phyloP scores from a whole-genome alignment of 2,888 invertebrate species.

The Melanargia galathea region DNA sequence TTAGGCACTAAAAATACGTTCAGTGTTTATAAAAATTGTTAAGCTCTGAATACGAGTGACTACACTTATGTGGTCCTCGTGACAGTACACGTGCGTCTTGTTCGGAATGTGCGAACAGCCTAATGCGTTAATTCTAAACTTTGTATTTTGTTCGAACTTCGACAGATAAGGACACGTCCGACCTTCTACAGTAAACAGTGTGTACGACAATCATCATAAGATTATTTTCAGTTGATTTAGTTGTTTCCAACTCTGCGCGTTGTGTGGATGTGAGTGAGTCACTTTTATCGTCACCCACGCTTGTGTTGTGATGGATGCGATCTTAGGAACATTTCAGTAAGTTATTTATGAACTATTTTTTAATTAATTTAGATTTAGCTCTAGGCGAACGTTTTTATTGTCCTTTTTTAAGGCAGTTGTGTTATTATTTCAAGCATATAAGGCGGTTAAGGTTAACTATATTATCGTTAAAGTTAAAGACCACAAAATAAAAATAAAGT shows the following conservation, averaged over 20 bases:
- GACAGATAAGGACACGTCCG: constrained; percentile 18
- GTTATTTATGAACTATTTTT: constrained; percentile 18
- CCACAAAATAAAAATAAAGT: too few species aligned
- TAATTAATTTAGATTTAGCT: neutral
- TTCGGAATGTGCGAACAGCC: neutral
- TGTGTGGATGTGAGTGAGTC: constrained; percentile 19
- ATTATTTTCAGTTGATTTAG: constrained; percentile 30
- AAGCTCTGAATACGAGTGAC: too few species aligned
- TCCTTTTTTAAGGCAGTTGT: too few species aligned
- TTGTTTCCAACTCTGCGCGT: constrained; percentile 21
- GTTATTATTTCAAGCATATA: too few species aligned
- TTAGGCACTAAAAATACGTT: too few species aligned
- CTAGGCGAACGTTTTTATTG: too few species aligned
- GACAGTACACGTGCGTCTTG: neutral
- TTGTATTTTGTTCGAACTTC: constrained; percentile 14
- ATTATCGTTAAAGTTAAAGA: too few species aligned
- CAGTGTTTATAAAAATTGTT: too few species aligned
- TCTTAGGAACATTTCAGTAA: constrained; percentile 39
- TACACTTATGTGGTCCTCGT: too few species aligned
- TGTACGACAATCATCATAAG: neutral
- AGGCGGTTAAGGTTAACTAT: too few species aligned
- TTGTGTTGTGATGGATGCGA: constrained; percentile 28
- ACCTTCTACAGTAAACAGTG: constrained; percentile 12
- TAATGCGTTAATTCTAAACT: constrained; percentile 12
- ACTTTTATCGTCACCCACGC: constrained; percentile 19